Conservation (phyloP, 2,888 invertebrate species). For the Trissonchulus latispiculum region DNA sequence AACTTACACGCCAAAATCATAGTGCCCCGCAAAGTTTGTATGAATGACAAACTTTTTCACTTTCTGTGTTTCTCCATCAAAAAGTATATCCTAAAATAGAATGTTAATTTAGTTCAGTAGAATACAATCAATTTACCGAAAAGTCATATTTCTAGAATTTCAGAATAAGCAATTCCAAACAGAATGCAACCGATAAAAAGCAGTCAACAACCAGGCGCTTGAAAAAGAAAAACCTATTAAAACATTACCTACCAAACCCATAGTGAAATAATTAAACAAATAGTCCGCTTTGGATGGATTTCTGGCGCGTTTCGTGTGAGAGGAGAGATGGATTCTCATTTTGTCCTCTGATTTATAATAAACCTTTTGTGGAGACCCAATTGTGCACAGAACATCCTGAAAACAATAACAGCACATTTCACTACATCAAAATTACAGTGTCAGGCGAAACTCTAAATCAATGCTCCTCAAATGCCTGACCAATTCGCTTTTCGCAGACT, state of each 20-base stretch:
- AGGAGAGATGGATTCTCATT: slow-evolving; percentile 91
- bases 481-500: too few species aligned
- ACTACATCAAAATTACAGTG: too few species aligned
- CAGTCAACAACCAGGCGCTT: too few species aligned
- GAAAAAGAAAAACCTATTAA: too few species aligned
- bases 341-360: slow-evolving; percentile 98
- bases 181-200: too few species aligned
- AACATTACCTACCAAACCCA: slow-evolving; percentile 78
- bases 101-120: too few species aligned
- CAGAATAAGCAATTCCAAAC: too few species aligned
- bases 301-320: slow-evolving; percentile 50
- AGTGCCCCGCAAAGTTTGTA: slow-evolving; percentile 98
- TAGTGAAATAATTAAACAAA: slow-evolving; percentile 94
- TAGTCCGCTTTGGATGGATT: slow-evolving; percentile 61
- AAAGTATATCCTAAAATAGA: slow-evolving; percentile 80
- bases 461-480: too few species aligned
- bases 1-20: slow-evolving; percentile 90
- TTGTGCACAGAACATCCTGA: slow-evolving; percentile 66
- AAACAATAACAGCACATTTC: too few species aligned
- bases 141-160: too few species aligned
- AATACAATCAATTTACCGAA: too few species aligned
- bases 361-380: slow-evolving; percentile 81
- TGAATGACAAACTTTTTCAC: slow-evolving; percentile 95
- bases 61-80: slow-evolving; percentile 84
- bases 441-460: too few species aligned